Conservation (phyloP, 2,113 vertebrate species). For the Passer domesticus region DNA sequence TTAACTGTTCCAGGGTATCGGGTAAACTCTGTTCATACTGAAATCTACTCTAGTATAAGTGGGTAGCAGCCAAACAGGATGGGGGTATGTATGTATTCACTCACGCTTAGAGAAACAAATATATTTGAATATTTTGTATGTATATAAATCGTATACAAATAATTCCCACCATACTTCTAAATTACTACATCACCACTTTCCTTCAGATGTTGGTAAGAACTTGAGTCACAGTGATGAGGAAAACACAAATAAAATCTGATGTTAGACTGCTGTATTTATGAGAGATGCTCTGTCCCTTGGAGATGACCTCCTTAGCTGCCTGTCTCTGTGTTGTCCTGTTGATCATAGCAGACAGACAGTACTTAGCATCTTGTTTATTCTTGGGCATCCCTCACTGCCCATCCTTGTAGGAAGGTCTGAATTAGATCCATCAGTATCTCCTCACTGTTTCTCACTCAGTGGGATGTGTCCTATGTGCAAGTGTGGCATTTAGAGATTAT, state of each 20-base stretch:
- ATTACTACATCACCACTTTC: background rate
- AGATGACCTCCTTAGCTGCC: background rate
- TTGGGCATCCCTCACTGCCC: background rate
- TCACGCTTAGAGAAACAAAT: background rate
- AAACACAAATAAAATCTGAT: background rate
- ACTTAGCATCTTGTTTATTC: background rate
- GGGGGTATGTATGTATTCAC: accelerated
- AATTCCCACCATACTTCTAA: background rate
- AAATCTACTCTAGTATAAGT: accelerated
- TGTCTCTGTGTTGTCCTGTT: background rate
- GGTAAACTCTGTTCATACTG: background rate
- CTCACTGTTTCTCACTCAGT: background rate
- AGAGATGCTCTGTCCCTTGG: background rate
- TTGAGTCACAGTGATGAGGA: background rate
- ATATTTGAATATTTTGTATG: background rate
- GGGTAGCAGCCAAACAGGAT: background rate
- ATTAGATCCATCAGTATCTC: background rate
- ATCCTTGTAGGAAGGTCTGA: background rate
- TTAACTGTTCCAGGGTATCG: background rate
- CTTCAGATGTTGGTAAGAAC: background rate
- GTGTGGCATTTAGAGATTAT: background rate
- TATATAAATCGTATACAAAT: background rate
- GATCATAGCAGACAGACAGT: background rate
- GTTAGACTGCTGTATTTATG: accelerated
- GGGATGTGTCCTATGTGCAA: accelerated